Percentiles rank a stretch among this genome's conserved stretches.
These are phyloP conservation scores for zebrafish (Danio rerio) DNA, from an alignment of 2,113 vertebrate genomes.

Conservation along the genomic window GRCz12tu NC_133176.1:39898501-39899000, in stretches of 20 bases:
- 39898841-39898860: neutral
- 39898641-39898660: no score
- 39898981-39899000: no score
- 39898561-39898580: no score
- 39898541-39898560: no score
- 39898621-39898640: no score
- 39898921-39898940: neutral
- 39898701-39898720: neutral
- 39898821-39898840: neutral
- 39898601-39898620: no score
- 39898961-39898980: neutral
- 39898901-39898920: neutral
- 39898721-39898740: neutral
- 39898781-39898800: neutral
- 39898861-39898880: conserved; percentile 5
- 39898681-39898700: no score
- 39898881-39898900: neutral
- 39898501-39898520: no score
- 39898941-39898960: neutral
- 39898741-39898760: neutral
- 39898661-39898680: no score
- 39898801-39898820: neutral
- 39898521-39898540: no score
- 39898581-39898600: no score
- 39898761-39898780: neutral